These are phyloP conservation scores for Brachyhypopomus gauderio DNA, from an alignment of 2,113 vertebrate species.

Conservation along the genomic window DNA sequence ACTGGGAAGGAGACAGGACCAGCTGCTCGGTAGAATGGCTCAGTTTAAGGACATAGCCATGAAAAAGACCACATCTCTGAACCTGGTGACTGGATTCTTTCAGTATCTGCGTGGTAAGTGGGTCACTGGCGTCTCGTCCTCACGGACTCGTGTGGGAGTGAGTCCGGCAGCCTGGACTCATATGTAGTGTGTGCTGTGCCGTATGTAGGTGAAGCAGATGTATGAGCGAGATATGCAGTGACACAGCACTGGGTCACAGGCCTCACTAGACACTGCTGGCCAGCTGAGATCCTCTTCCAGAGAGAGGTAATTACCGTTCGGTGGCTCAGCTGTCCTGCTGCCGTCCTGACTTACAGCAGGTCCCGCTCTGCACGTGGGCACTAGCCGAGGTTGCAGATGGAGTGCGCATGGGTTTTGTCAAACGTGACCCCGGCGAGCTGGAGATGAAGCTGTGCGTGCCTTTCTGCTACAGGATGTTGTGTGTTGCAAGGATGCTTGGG, in stretches of 20 bases:
- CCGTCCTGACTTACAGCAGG: slow-evolving; percentile 52
- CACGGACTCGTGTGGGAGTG: slow-evolving; percentile 12
- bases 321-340: slow-evolving; percentile 58
- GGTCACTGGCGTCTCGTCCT: slow-evolving; percentile 53
- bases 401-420: slow-evolving; percentile 48
- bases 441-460: slow-evolving; percentile 30
- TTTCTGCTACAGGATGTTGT: slow-evolving; percentile 8
- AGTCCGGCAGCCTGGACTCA: slow-evolving; percentile 31
- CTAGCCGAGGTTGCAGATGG: slow-evolving; percentile 26
- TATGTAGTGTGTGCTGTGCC: slow-evolving; percentile 50
- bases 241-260: slow-evolving; percentile 59
- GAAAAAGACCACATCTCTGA: slow-evolving; percentile 75
- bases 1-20: slow-evolving; percentile 56
- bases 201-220: slow-evolving; percentile 59
- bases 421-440: slow-evolving; percentile 26
- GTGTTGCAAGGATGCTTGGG: slow-evolving; percentile 28
- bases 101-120: slow-evolving; percentile 85
- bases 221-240: slow-evolving; percentile 57
- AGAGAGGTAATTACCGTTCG: slow-evolving; percentile 64
- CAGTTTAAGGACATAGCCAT: slow-evolving; percentile 72
- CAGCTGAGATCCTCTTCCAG: slow-evolving; percentile 63
- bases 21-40: slow-evolving; percentile 75
- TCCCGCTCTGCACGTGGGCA: slow-evolving; percentile 65
- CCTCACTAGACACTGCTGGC: slow-evolving; percentile 67
- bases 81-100: slow-evolving; percentile 81